Evolutionary conservation across 2,797 vertebrate species (phyloP), one percentile per base, ranked within the genome.

Genomic region (Yasuhikotakia modesta): DNA sequence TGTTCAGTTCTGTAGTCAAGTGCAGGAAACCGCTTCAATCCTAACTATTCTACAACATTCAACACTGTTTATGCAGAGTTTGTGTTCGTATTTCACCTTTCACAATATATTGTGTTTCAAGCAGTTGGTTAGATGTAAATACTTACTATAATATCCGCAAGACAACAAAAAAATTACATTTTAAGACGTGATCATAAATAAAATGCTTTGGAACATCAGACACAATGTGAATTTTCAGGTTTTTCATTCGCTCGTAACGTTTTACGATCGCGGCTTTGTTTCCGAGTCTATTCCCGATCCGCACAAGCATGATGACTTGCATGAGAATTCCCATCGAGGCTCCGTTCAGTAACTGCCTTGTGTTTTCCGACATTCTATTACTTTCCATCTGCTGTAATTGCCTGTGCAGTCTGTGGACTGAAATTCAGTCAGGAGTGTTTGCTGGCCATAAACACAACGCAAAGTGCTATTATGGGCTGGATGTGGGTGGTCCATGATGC

Each of bases 351-450:
- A n/a, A n/a, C 55, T 12, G 17, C 43, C 4, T 11, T 6, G 65
- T 74, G 60, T 50, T 55, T 39, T 73, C 52, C 21, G 50, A 60
- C 30, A 69, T 73, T 66, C 27, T 82, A 50, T 55, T 75, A 50
- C 43, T 75, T 65, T 55, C 66, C 55, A 48, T 67, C 76, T 65
- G 61, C 46, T 45, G 35, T 79, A 70, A 82, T 70, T 66, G 70
- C 24, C 35, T 70, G n/a, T 43, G 27, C 70, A 70, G 57, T 35
- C 71, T 11, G 24, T 70, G 66, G 71, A 48, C 19, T 39, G 32
- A 48, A 74, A 52, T 69, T 21, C 10, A 63, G 52, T 79, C 65
- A 48, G 39, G 19, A 75, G 24, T 66, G 43, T 43, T 21, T 55
- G 19, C 32, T 24, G 17, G 67, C 43, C 22, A 24, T 74, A 58